Evolutionary conservation across 2,888 invertebrate genomes (phyloP), one percentile per base, ranked within the genome.

Genomic region (Drosophila percnosoma): DNA sequence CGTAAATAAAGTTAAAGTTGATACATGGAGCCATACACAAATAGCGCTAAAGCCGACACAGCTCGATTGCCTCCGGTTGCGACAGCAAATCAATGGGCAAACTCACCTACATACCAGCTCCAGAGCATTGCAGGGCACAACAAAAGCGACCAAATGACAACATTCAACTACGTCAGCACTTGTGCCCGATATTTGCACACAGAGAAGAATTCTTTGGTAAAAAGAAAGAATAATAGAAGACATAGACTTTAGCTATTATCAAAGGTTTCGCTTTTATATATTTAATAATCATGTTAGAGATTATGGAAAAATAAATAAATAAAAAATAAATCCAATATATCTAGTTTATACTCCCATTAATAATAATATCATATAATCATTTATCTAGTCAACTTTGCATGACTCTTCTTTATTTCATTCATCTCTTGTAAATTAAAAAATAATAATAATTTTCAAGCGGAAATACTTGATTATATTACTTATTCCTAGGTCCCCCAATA

Each of bases 1-100:
- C 88, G 87, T 87, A 87, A 87, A 89, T 87, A 87, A 87, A 87
- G 89, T 83, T 85, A 87, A 85, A 85, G 89, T 87, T 82, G 80
- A 89, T 87, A 80, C 84, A 75, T 62, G 63, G 21, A 59, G 58
- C 63, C 72, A 58, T 27, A 59, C 62, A 63, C 76, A 74, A 68
- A 69, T 68, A 60, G 59, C 69, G 78, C 72, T 61, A 63, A 67
- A 57, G 34, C 27, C 68, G 33, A 58, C 31, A 36, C 53, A 48
- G 55, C 80, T 36, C 55, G 62, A 82, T 73, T 78, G 83, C 80
- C 86, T 59, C 21, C 42, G 72, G 85, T 40, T 53, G 72, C 49
- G 67, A 61, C 86, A 80, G 73, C 85, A 67, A 80, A 86, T 85
- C 82, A 86, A 83, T 88, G 83, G 82, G 51, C 70, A 51, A 68